phyloP scores from a whole-genome alignment of 2,113 vertebrate species.

The Oreochromis niloticus region DNA sequence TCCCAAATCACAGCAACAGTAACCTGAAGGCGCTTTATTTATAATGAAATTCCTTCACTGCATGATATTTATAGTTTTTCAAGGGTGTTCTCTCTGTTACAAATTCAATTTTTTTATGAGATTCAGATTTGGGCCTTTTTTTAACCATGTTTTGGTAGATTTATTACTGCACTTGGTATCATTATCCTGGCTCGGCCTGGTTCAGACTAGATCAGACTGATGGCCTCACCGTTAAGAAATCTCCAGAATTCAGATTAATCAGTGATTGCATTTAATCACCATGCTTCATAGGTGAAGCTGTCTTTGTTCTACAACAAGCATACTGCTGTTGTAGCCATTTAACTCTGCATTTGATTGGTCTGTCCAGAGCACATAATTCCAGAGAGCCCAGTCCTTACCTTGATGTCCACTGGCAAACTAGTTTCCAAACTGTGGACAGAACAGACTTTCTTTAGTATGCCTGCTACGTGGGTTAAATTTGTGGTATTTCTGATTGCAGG shows the following conservation, averaged over 20 bases:
- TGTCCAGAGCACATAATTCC: neutral
- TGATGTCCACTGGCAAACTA: neutral
- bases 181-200: neutral
- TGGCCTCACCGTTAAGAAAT: neutral
- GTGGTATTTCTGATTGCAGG: neutral
- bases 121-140: rapidly evolving
- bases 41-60: rapidly evolving
- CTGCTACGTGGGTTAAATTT: neutral
- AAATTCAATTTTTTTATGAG: rapidly evolving
- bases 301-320: neutral
- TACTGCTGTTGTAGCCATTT: neutral
- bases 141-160: neutral
- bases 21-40: neutral
- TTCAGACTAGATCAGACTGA: neutral
- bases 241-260: neutral
- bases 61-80: neutral
- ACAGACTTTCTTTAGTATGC: neutral
- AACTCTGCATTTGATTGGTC: neutral
- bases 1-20: neutral
- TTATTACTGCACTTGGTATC: neutral
- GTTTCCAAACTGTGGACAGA: neutral
- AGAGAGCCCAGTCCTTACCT: neutral
- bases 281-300: neutral
- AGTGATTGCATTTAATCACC: neutral
- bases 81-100: neutral